These are phyloP conservation scores for Strigamia crassipes DNA, from an alignment of 2,888 invertebrate species.

Conservation along the genomic window DNA sequence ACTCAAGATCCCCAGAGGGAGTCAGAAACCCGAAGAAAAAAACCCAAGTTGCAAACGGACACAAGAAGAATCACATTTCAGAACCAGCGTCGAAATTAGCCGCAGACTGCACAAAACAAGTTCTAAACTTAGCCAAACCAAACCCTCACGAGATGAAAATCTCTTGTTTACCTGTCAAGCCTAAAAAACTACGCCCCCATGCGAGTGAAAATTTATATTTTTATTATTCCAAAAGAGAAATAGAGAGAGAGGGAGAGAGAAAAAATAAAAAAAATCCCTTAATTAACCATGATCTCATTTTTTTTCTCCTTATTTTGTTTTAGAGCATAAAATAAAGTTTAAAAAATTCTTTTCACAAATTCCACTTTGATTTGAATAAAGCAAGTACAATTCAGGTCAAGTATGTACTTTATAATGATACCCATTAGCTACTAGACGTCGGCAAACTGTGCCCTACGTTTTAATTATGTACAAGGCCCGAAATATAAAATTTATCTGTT, in stretches of 20 bases:
- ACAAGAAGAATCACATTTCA: constrained; percentile 31
- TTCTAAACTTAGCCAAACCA: not conserved
- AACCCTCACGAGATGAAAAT: not conserved
- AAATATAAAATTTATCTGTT: not conserved
- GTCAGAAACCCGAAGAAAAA: not conserved
- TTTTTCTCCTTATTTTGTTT: not conserved
- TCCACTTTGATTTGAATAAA: not conserved
- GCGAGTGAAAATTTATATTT: not conserved
- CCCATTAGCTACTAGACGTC: not conserved
- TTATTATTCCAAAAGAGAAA: not conserved
- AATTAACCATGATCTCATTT: not conserved
- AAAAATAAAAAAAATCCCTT: not conserved
- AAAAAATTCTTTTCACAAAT: not conserved
- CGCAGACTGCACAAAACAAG: not conserved
- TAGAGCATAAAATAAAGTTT: not conserved
- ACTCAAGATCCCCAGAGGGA: not conserved
- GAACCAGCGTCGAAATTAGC: not conserved
- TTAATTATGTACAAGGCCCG: not conserved
- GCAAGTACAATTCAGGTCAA: not conserved
- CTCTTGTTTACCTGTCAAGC: constrained; percentile 2
- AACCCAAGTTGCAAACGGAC: not conserved
- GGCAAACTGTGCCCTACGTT: not conserved
- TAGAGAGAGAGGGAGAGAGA: too few relatives aligned
- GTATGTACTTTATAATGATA: not conserved
- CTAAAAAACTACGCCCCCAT: not conserved